These are phyloP conservation scores for Hippocampus abdominalis DNA, from an alignment of 2,113 vertebrate species.

Conservation along the genomic window DNA sequence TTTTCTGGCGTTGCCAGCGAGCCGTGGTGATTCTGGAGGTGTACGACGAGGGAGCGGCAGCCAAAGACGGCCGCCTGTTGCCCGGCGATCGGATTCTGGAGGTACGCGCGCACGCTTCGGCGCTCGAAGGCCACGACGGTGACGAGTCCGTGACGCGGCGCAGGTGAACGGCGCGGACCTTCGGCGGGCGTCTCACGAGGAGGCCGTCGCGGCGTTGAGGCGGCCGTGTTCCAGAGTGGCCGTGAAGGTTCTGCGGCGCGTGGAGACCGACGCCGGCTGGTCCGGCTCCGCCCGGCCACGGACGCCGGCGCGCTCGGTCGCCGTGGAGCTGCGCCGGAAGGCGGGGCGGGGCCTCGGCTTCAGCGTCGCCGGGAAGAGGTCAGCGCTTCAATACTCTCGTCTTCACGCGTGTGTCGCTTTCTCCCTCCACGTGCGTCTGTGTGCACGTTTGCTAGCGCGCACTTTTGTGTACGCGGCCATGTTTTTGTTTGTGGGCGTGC, in stretches of 20 bases:
- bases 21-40: conserved; percentile 98
- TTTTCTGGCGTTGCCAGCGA: conserved; percentile 67
- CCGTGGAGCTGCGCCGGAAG: conserved; percentile 87
- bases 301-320: conserved; percentile 75
- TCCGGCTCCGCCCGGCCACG: conserved; percentile 71
- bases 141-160: background rate
- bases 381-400: background rate
- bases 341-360: conserved; percentile 87
- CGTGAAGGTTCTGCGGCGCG: conserved; percentile 84
- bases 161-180: conserved; percentile 91
- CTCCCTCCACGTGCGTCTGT: no score
- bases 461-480: no score
- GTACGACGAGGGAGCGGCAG: conserved; percentile 95
- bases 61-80: conserved; percentile 90
- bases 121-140: background rate
- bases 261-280: conserved; percentile 82
- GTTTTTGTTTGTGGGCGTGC: no score
- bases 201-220: conserved; percentile 86
- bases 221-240: conserved; percentile 86
- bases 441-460: no score
- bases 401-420: no score
- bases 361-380: conserved; percentile 96
- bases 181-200: conserved; percentile 82
- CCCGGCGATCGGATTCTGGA: conserved; percentile 94
- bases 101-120: conserved; percentile 61